These are phyloP conservation scores for Helarctos malayanus DNA, from an alignment of 2,797 vertebrate genomes.

Conservation along the genomic window DNA sequence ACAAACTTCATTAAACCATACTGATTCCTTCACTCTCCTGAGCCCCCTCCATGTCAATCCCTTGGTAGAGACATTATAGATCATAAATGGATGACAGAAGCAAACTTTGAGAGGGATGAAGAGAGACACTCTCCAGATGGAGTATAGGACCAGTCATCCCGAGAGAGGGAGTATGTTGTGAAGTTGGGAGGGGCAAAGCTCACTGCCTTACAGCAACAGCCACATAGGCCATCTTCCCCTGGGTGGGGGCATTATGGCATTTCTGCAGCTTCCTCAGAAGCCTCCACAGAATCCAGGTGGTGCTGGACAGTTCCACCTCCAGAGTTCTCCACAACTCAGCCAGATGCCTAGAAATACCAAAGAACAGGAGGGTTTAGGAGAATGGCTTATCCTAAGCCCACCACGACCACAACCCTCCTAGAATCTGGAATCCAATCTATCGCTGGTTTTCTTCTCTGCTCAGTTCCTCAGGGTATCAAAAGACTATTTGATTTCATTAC, in stretches of 20 bases:
- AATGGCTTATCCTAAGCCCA: background rate
- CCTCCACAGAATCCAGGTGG: constrained; percentile 75
- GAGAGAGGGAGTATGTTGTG: background rate
- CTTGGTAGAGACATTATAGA: background rate
- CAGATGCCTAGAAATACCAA: constrained; percentile 75
- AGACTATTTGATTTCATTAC: background rate
- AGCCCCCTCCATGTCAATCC: background rate
- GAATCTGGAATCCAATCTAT: background rate
- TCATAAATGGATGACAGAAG: background rate
- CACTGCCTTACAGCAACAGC: constrained; percentile 76
- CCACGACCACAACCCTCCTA: background rate
- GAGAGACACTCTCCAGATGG: background rate
- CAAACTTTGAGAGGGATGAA: background rate
- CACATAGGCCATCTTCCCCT: constrained; percentile 79
- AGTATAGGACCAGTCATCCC: background rate
- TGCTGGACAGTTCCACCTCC: constrained; percentile 51
- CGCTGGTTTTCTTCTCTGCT: background rate
- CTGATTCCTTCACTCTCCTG: background rate
- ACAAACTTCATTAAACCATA: background rate
- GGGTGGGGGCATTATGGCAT: constrained; percentile 45
- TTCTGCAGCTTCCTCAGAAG: constrained; percentile 81
- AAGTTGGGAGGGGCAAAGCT: background rate
- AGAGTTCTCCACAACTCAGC: constrained; percentile 79
- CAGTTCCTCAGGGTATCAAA: constrained; percentile 1
- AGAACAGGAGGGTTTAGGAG: constrained; percentile 10